Base-by-base conservation (phyloP, 2,888 invertebrate species). In the Perdita meconis region DNA sequence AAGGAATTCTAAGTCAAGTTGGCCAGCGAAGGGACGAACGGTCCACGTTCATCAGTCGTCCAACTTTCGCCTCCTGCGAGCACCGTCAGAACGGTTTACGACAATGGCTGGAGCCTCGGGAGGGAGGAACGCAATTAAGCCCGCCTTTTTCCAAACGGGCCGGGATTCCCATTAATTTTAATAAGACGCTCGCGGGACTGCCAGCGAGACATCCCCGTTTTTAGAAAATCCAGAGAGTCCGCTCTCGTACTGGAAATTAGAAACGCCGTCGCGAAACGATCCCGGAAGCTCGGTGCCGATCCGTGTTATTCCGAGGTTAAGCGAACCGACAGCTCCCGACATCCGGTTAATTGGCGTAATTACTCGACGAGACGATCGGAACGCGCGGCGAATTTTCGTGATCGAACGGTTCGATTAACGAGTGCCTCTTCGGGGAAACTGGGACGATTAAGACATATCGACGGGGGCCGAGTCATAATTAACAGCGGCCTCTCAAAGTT, bases 331-430 rank as follows among this genome's bases (percentile, higher is more conserved):
- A 16, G 72, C 61, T 56, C n/a, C n/a, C 82, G 78, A 73, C 65
- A 67, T 65, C 55, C 51, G 60, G 74, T 75, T 83, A 84, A 84
- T 82, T 82, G 81, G 63, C 68, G 76, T 66, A 81, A 84, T 83
- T 84, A 85, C 75, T 68, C 57, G 51, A 26, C 50, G 24, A 53
- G 59, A 16, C 60, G 76, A 77, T 73, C 68, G 60, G 40, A 68
- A 57, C 63, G 57, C 42, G 47, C 56, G 53, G 34, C 42, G 81
- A 78, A 76, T 84, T 84, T 82, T 82, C 71, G 72, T 73, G 77
- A 72, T 81, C 70, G 75, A 81, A 53, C 24, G 66, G 68, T 71
- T 81, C 76, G 71, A 74, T 81, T 84, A 84, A 82, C 78, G 72
- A 71, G 50, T 67, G 61, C 73, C 40, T 40, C 72, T 51, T 56